These are phyloP conservation scores for Gymnothorax reevesii DNA, from an alignment of 2,797 vertebrate genomes.

Conservation along the genomic window DNA sequence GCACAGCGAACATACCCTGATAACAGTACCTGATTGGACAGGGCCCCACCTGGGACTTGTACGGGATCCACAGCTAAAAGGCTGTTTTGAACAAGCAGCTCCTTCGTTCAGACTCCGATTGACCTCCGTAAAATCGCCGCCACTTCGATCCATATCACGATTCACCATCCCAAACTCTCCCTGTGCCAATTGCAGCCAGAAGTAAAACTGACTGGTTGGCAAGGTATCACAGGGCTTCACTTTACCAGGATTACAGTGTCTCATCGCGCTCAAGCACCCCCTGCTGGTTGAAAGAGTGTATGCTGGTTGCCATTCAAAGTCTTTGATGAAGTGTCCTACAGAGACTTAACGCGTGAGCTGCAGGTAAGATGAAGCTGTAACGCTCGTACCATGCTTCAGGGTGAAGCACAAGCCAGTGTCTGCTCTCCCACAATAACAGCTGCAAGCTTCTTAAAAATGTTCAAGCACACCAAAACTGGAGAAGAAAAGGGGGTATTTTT, in stretches of 20 bases:
- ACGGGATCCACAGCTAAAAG: too few species aligned
- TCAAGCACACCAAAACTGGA: not conserved
- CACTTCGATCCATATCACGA: too few species aligned
- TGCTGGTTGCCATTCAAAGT: not conserved
- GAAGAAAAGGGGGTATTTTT: not conserved
- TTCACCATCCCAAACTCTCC: not conserved
- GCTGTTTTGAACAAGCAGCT: too few species aligned
- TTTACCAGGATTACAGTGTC: not conserved
- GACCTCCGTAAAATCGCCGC: too few species aligned
- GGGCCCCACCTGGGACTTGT: too few species aligned
- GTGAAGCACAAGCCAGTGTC: too few species aligned
- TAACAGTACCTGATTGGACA: too few species aligned
- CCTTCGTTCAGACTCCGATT: not conserved
- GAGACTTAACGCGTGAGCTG: not conserved
- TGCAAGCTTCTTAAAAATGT: not conserved
- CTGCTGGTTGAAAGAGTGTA: not conserved
- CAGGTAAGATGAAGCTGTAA: too few species aligned
- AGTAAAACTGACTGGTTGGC: not conserved
- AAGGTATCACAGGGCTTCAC: not conserved
- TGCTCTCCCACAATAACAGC: not conserved
- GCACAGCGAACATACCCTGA: too few species aligned
- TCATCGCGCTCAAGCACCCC: too few species aligned
- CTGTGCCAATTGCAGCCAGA: not conserved
- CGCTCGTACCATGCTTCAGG: too few species aligned
- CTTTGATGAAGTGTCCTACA: not conserved